These are phyloP conservation scores for Pachycephus smyrnensis DNA, from an alignment of 2,888 invertebrate genomes.

Conservation along the genomic window DNA sequence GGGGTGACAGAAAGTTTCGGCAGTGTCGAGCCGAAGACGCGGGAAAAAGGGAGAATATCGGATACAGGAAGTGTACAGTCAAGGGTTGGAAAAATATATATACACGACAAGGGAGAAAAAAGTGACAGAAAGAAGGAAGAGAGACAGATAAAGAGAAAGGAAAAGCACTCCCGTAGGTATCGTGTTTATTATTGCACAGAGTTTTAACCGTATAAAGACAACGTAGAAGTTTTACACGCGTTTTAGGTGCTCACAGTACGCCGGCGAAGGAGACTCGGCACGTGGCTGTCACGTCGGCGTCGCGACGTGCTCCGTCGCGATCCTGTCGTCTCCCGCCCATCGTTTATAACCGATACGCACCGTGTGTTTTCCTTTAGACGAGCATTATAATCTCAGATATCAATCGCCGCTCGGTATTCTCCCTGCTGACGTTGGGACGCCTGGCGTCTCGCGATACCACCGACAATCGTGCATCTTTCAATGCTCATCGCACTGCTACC, in stretches of 20 bases:
- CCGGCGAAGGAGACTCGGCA: slow-evolving; percentile 45
- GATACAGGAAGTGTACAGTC: not conserved
- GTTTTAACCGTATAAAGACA: slow-evolving; percentile 23
- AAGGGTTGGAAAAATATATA: not conserved
- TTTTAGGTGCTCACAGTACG: slow-evolving; percentile 28
- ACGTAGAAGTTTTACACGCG: slow-evolving; percentile 31
- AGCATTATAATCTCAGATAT: slow-evolving; percentile 23
- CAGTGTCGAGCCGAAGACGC: not conserved
- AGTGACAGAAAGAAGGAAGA: not conserved
- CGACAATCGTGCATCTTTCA: slow-evolving; percentile 3
- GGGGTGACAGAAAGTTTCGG: not conserved
- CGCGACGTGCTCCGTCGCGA: slow-evolving; percentile 26
- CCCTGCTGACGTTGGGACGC: slow-evolving; percentile 12
- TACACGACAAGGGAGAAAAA: not conserved
- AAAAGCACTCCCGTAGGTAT: not conserved
- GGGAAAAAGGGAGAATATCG: not conserved
- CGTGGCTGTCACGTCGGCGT: slow-evolving; percentile 51
- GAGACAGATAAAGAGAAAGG: not conserved
- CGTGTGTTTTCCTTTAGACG: not conserved
- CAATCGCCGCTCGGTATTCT: slow-evolving; percentile 54
- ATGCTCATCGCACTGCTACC: not conserved
- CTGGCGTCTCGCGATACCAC: not conserved
- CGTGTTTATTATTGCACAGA: not conserved
- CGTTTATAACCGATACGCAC: not conserved
- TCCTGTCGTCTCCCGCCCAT: slow-evolving; percentile 18